Conservation (phyloP, 2,888 invertebrate genomes). For the Sesia bembeciformis region DNA sequence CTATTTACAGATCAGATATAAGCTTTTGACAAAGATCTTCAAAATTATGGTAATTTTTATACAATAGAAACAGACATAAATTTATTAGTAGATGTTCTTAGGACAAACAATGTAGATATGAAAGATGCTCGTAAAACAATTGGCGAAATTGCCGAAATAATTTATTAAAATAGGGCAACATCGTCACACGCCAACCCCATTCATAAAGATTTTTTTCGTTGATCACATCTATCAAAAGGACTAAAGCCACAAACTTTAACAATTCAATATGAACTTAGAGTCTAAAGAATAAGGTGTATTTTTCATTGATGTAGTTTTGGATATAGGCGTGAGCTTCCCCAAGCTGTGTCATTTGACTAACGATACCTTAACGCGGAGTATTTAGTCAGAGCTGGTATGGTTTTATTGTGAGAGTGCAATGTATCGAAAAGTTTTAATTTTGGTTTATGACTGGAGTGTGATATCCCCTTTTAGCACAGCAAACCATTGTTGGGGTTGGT, state of each 20-base stretch:
- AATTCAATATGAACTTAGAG: conserved; percentile 12
- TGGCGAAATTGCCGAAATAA: conserved; percentile 46
- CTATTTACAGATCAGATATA: no score
- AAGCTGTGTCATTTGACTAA: conserved; percentile 55
- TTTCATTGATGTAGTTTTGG: conserved; percentile 5
- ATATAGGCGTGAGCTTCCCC: conserved; percentile 13
- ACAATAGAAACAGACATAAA: no score
- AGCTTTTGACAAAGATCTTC: no score
- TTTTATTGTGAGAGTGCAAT: conserved; percentile 63
- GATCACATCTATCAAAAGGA: conserved; percentile 9
- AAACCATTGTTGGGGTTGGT: conserved; percentile 9
- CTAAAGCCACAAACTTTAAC: conserved; percentile 4
- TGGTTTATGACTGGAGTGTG: conserved; percentile 56
- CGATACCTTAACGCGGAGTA: conserved; percentile 67
- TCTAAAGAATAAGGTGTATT: conserved; percentile 5
- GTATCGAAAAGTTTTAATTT: conserved; percentile 73
- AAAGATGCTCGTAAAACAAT: conserved; percentile 48
- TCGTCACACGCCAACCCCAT: conserved; percentile 56
- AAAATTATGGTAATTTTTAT: no score
- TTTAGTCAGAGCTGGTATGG: conserved; percentile 60
- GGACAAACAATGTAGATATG: conserved; percentile 10
- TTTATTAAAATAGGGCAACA: conserved; percentile 51
- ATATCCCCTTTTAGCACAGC: conserved; percentile 29
- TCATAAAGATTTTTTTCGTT: conserved; percentile 52
- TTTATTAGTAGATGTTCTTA: neutral